Evolutionary conservation across 1,140 invertebrate species (phyloP), one percentile per base, ranked within the genome.

Genomic region (Aphelinus certus): DNA sequence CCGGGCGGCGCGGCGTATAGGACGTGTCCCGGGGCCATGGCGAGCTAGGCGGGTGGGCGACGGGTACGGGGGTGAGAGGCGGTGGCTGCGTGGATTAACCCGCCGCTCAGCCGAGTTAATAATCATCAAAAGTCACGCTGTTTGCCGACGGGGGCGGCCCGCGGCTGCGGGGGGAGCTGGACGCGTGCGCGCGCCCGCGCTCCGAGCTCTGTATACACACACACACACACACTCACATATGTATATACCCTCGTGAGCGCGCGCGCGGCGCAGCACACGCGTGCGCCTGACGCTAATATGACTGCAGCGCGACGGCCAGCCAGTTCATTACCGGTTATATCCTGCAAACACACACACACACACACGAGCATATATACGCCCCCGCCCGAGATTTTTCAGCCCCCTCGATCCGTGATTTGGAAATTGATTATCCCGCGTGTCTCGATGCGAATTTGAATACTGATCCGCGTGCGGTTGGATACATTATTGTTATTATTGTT

Each of bases 121-220:
- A 88, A 88, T 88, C 87, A 87, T 87, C 85, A 87, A 87, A 87
- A 88, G 87, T 88, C 86, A 86, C 83, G 82, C 83, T 87, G 86
- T 88, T 88, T 88, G 86, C 84, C 82, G 86, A 88, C 26, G 26
- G 26, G 26, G 26, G 26, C 26, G 26, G 26, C 26, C 26, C 26
- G 26, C 26, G 26, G 26, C 26, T 26, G 26, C 26, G 86, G 86
- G 86, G 85, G 84, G 84, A 81, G 78, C 80, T 71, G 74, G 79
- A 81, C 84, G 83, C 85, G 84, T 85, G 81, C 84, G 83, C 79
- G 4, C 51, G 51, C 51, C 81, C 83, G 61, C 10, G 43, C 10
- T 26, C 84, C 86, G 26, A 26, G 26, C 26, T 26, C 26, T 26
- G 26, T 26, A 26, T 26, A 26, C 26, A 26, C 26, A 26, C 26